phyloP scores from a whole-genome alignment of 2,797 vertebrate genomes.

The Clarias laeviceps region DNA sequence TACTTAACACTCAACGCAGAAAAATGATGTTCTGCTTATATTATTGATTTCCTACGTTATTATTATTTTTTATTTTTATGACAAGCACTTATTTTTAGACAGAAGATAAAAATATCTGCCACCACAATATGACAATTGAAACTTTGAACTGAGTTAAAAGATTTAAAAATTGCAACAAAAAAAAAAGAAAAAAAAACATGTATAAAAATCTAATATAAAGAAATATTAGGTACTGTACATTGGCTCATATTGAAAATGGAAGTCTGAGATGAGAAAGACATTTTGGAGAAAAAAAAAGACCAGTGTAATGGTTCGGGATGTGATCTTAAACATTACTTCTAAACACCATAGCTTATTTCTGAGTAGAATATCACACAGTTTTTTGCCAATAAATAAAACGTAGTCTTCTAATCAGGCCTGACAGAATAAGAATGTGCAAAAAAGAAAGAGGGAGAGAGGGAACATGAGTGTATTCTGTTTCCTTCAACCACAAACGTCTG shows the following conservation, averaged over 20 bases:
- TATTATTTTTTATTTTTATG: background rate
- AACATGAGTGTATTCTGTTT: background rate
- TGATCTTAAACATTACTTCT: background rate
- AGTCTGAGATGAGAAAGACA: background rate
- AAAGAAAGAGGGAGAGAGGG: background rate
- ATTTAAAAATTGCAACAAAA: background rate
- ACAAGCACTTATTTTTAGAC: background rate
- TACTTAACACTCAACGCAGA: background rate
- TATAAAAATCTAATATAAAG: background rate
- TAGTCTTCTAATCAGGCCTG: background rate
- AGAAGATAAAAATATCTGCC: background rate
- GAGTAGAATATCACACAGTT: background rate
- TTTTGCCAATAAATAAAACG: background rate
- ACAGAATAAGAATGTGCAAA: background rate
- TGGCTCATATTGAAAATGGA: background rate
- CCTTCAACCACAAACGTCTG: constrained; percentile 12
- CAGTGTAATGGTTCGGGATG: background rate
- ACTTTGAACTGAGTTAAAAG: background rate
- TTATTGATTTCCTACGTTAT: background rate
- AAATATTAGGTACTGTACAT: background rate
- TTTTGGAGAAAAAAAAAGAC: background rate
- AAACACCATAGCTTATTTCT: background rate
- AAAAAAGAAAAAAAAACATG: background rate
- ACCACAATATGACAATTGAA: background rate
- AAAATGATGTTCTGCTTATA: background rate